phyloP scores from a whole-genome alignment of 2,113 vertebrate species.

The Nipponia nippon region DNA sequence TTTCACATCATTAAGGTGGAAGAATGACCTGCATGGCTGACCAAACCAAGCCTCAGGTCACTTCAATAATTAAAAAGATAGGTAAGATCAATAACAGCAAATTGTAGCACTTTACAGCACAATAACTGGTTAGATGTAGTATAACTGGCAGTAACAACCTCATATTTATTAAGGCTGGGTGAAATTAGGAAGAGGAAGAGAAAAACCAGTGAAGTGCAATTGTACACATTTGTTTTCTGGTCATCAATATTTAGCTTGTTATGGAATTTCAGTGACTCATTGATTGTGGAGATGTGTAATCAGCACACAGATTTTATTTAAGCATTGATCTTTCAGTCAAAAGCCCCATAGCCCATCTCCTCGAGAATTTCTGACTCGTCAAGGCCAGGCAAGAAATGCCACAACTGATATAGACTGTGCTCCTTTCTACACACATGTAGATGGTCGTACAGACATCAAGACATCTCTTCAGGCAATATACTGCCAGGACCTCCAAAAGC shows the following conservation, averaged over 20 bases:
- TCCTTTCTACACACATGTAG: neutral
- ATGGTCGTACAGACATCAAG: neutral
- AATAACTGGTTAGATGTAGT: neutral
- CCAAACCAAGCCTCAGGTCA: constrained; percentile 46
- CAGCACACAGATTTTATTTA: constrained; percentile 36
- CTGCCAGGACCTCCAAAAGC: neutral
- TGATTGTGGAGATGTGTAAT: constrained; percentile 27
- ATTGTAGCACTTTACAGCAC: constrained; percentile 1
- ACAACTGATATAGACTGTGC: neutral
- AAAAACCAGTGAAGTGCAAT: neutral
- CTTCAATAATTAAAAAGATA: constrained; percentile 61
- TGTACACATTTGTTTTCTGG: constrained; percentile 14
- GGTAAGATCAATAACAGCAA: constrained; percentile 52
- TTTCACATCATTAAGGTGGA: constrained; percentile 54
- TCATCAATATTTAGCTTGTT: constrained; percentile 39
- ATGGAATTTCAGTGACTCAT: constrained; percentile 30
- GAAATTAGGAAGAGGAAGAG: neutral
- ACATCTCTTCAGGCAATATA: neutral
- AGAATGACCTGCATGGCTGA: constrained; percentile 32
- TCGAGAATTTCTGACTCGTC: constrained; percentile 9
- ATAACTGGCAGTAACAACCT: constrained; percentile 8
- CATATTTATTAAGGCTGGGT: constrained; percentile 19
- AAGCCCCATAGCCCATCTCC: neutral
- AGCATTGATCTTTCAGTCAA: constrained; percentile 39
- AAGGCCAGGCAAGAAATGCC: neutral